A percentile compares a stretch with the other conserved stretches of the same genome.
Evolutionary conservation across 2,113 vertebrate species (phyloP).

Genomic region (Brienomyrus longianalis): DNA sequence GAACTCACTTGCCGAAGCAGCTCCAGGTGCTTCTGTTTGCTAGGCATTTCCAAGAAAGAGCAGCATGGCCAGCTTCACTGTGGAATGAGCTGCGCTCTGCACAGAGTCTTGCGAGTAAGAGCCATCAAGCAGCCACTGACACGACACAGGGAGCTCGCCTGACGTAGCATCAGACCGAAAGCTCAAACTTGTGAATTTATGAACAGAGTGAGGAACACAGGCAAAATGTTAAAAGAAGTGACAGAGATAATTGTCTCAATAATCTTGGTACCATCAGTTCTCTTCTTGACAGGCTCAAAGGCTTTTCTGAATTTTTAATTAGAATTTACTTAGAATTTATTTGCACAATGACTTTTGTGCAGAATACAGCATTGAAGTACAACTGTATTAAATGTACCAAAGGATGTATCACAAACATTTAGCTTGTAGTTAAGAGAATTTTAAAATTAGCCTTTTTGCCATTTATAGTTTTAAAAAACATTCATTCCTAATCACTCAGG

Average conservation of each 20-base stretch:
- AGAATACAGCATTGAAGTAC: constrained; percentile 3
- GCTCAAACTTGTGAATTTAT: not conserved
- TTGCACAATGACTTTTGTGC: not conserved
- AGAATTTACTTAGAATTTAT: not conserved
- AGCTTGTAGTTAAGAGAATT: not conserved
- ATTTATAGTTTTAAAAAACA: constrained; percentile 53
- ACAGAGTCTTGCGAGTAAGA: too few relatives aligned
- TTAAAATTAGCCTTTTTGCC: constrained; percentile 36
- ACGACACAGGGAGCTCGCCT: not conserved
- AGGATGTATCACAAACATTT: constrained; percentile 18
- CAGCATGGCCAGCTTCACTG: not conserved
- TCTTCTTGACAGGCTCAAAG: not conserved
- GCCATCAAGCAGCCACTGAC: not conserved
- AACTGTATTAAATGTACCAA: constrained; percentile 2
- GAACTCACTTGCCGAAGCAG: not conserved
- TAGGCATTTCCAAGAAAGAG: not conserved
- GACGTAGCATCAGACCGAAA: not conserved
- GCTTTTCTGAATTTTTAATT: not conserved
- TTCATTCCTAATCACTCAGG: constrained; percentile 46
- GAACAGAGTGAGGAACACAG: not conserved
- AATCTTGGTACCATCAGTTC: not conserved
- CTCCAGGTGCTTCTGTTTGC: not conserved
- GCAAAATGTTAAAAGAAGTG: not conserved
- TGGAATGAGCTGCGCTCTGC: not conserved
- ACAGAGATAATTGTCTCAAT: not conserved